Conservation (phyloP, 2,113 vertebrate species). For the Phainopepla nitens region DNA sequence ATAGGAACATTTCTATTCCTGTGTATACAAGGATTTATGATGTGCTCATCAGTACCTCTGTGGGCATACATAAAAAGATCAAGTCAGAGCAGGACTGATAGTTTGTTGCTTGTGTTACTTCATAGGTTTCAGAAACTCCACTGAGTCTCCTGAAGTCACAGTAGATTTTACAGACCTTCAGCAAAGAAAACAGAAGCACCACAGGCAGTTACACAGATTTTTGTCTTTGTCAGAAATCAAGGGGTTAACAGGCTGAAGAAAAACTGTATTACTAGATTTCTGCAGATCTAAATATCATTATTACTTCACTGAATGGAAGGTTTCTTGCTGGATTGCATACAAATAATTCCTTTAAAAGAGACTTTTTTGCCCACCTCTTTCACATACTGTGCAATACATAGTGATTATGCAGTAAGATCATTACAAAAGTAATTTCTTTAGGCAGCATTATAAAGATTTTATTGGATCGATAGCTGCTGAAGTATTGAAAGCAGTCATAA, state of each 20-base stretch:
- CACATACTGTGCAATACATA: not conserved
- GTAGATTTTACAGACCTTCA: not conserved
- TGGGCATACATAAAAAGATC: not conserved
- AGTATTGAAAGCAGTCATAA: constrained; percentile 41
- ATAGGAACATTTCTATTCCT: not conserved
- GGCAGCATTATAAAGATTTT: constrained; percentile 46
- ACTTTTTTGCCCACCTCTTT: not conserved
- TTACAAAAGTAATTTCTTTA: constrained; percentile 48
- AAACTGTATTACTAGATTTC: not conserved
- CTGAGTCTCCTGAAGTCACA: not conserved
- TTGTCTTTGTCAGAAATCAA: not conserved
- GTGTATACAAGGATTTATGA: not conserved
- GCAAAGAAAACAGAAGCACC: not conserved
- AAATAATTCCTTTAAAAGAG: not conserved
- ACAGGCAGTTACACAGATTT: not conserved
- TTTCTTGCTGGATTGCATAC: not conserved
- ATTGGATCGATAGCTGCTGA: constrained; percentile 12
- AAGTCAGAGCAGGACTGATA: not conserved
- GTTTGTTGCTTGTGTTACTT: not conserved
- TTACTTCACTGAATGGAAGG: not conserved
- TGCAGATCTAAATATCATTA: not conserved
- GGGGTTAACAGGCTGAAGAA: not conserved
- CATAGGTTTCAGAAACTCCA: not conserved
- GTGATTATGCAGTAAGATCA: not conserved
- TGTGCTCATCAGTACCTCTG: not conserved